Conservation (phyloP, 2,797 vertebrate genomes). For the Gymnodraco acuticeps region DNA sequence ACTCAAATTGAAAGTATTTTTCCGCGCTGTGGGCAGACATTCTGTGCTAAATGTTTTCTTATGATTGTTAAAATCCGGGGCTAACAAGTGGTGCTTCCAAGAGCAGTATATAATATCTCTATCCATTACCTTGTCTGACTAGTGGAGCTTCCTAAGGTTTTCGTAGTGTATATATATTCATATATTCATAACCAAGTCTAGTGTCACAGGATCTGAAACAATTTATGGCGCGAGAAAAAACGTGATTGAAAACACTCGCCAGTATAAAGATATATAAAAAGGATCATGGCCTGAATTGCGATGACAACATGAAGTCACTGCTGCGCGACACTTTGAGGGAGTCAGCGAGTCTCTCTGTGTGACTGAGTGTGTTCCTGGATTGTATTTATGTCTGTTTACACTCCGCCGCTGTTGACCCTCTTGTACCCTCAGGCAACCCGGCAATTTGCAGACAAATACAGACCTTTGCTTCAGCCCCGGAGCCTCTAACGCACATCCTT, state of each 20-base stretch:
- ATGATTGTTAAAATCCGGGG: constrained; percentile 50
- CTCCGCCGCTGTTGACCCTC: constrained; percentile 56
- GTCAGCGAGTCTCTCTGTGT: constrained; percentile 35
- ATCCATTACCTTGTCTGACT: constrained; percentile 67
- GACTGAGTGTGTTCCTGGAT: constrained; percentile 24
- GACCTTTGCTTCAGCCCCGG: constrained; percentile 47
- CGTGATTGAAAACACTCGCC: constrained; percentile 72
- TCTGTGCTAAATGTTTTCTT: constrained; percentile 35
- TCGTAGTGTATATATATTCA: constrained; percentile 71
- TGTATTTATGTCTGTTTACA: constrained; percentile 46
- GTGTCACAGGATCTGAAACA: constrained; percentile 75
- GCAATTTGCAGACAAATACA: constrained; percentile 65
- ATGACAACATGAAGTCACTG: constrained; percentile 64
- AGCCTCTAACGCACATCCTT: constrained; percentile 41
- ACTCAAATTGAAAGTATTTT: constrained; percentile 1
- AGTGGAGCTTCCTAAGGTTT: constrained; percentile 62
- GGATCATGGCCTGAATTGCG: constrained; percentile 72
- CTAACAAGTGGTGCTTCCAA: constrained; percentile 58
- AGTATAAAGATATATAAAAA: constrained; percentile 69
- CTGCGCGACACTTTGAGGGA: constrained; percentile 41
- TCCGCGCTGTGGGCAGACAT: not conserved
- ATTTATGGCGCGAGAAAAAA: constrained; percentile 66
- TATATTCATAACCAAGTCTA: constrained; percentile 75
- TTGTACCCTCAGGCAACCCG: constrained; percentile 66
- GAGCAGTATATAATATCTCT: constrained; percentile 60